phyloP scores from a whole-genome alignment of 2,113 vertebrate species.

The Macquaria ambigua region DNA sequence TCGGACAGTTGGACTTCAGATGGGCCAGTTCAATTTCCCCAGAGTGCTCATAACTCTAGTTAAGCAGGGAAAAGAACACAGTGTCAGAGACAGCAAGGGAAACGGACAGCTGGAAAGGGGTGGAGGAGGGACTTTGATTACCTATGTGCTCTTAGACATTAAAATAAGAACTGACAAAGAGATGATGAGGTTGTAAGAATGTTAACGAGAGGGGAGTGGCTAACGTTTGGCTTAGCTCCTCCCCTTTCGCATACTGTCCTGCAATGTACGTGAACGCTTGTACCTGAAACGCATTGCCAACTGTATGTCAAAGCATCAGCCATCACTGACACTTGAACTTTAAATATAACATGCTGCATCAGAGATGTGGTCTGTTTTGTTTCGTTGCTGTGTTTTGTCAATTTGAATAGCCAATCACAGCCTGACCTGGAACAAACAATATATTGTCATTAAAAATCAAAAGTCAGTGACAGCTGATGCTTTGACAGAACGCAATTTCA shows the following conservation, averaged over 20 bases:
- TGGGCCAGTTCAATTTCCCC: constrained; percentile 84
- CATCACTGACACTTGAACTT: neutral
- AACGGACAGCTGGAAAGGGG: constrained; percentile 83
- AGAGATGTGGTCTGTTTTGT: neutral
- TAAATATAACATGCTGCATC: neutral
- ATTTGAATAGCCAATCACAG: neutral
- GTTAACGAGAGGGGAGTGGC: constrained; percentile 69
- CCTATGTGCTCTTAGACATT: constrained; percentile 68
- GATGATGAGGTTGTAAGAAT: constrained; percentile 67
- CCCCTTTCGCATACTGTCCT: constrained; percentile 67
- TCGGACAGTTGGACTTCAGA: constrained; percentile 86
- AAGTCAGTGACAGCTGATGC: constrained; percentile 26
- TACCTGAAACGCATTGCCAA: neutral
- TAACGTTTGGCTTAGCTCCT: constrained; percentile 67
- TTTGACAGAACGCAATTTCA: neutral
- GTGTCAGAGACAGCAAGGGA: constrained; percentile 84
- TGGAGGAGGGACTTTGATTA: constrained; percentile 82
- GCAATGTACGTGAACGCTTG: constrained; percentile 45
- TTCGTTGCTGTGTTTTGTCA: neutral
- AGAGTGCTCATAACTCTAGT: constrained; percentile 88
- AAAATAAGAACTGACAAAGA: constrained; percentile 66
- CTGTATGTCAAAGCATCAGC: constrained; percentile 36
- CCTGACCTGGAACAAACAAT: neutral
- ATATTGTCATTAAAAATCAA: neutral
- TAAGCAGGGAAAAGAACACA: constrained; percentile 85